Conservation (phyloP, 1,140 invertebrate genomes). For the Fopius arisanus region DNA sequence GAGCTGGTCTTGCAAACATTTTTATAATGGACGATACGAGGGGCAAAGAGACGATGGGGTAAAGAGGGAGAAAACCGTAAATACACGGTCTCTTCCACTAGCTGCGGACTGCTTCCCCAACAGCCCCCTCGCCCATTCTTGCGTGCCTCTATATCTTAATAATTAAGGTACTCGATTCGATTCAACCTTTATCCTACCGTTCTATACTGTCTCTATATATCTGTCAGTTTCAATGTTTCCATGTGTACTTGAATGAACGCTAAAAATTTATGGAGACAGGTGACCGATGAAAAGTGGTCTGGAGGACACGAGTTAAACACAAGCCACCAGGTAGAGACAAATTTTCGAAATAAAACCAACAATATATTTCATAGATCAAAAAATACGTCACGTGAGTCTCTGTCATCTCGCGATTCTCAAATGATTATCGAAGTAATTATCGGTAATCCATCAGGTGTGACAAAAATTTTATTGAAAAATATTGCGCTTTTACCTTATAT, state of each 20-base stretch:
- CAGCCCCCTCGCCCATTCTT: constrained; percentile 51
- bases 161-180: constrained; percentile 32
- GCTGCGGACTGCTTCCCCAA: constrained; percentile 56
- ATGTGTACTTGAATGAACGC: neutral
- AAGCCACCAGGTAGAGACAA: neutral
- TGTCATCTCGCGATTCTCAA: neutral
- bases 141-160: constrained; percentile 56
- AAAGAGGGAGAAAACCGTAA: neutral
- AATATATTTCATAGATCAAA: neutral
- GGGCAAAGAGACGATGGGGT: neutral
- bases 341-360: neutral
- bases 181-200: constrained; percentile 17
- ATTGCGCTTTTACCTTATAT: no score
- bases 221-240: neutral
- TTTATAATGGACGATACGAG: neutral
- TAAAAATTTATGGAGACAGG: neutral
- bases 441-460: no score
- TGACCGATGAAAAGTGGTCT: neutral
- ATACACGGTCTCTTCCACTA: constrained; percentile 50
- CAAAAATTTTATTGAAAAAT: no score
- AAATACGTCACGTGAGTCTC: neutral
- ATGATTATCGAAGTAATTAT: no score
- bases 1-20: neutral
- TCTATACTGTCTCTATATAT: neutral
- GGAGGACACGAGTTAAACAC: neutral